Evolutionary conservation across 2,797 vertebrate genomes (phyloP), one percentile per base, ranked within the genome.

Genomic region (Gymnothorax reevesii): DNA sequence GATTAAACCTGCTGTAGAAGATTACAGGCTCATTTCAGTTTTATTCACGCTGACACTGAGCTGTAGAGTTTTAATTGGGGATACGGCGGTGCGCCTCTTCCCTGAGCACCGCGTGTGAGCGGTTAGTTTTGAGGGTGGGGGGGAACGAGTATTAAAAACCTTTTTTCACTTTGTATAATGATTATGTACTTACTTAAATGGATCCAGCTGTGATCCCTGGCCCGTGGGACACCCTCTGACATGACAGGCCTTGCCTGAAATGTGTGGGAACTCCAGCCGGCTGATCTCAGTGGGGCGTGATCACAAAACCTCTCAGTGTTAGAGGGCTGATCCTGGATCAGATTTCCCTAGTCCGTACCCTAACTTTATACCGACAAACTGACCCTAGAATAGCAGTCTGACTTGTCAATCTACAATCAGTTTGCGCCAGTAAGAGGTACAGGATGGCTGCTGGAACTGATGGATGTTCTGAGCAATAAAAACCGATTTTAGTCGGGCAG

Each of bases 1-100:
- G 8, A 22, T 83, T 60, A 83, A 55, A 62, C 82, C 57, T 83
- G 57, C 82, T 77, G 84, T 85, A 84, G 88, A 73, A 84, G 62
- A 89, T 90, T 88, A 88, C 87, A 83, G 79, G 57, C 88, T 91
- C 79, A 89, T 90, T 90, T 91, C 80, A 42, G 62, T 90, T 89
- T 91, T 86, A 90, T 89, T 86, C 88, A 86, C 75, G 88, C 88
- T 90, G 87, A 89, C 59, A n/a, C 64, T 22, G 22, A 20, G 64
- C 20, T n/a, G 64, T 66, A 9, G 22, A 13, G 1, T 66, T 66
- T 66, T 66, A 66, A 66, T 66, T 66, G 64, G 64, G 64, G 64
- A 1, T 5, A n/a, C 22, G 64, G 87, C 88, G 82, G 73, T 42
- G 12, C 27, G 33, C 49, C 73, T 84, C 66, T 88, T 66, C 64